A percentile compares a stretch with the other conserved stretches of the same genome.
Conservation (phyloP, 92 coral and sea anemone genomes). For the Porites cylindrica region DNA sequence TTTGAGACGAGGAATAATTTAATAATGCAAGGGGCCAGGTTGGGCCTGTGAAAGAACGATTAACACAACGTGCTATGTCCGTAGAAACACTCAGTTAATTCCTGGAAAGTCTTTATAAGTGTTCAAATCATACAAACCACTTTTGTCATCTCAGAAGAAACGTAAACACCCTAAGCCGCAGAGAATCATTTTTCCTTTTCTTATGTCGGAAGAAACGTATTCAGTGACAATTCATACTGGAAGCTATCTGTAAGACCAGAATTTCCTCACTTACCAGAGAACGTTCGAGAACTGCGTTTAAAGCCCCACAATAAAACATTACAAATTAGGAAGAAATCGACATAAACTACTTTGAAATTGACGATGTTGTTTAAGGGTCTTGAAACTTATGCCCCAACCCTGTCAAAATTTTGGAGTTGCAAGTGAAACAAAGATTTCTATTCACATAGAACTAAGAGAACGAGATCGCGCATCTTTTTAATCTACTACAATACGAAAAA, state of each 20-base stretch:
- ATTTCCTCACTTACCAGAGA: not conserved
- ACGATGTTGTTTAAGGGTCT: not conserved
- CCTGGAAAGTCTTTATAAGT: not conserved
- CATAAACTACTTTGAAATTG: not conserved
- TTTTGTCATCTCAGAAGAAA: not conserved
- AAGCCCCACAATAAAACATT: not conserved
- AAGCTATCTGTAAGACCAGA: not conserved
- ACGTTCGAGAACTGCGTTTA: not conserved
- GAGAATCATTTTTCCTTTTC: not conserved
- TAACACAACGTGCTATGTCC: slow-evolving; percentile 9
- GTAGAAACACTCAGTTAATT: slow-evolving; percentile 23
- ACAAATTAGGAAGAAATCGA: not conserved
- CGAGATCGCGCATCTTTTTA: not conserved
- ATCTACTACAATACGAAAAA: not conserved
- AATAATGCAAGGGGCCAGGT: slow-evolving; percentile 32
- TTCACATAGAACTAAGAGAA: not conserved
- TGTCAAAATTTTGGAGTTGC: slow-evolving; percentile 14
- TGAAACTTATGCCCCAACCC: not conserved
- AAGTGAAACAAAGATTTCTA: slow-evolving; percentile 24
- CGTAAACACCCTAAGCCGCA: not conserved
- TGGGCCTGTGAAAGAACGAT: slow-evolving; percentile 5
- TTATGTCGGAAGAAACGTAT: not conserved
- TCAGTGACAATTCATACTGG: not conserved
- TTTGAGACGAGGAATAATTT: slow-evolving; percentile 37
- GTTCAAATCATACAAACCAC: not conserved